A percentile compares a stretch with the other conserved stretches of the same genome.
Evolutionary conservation across 2,113 vertebrate species (phyloP).

Genomic region (Phaethon lepturus): DNA sequence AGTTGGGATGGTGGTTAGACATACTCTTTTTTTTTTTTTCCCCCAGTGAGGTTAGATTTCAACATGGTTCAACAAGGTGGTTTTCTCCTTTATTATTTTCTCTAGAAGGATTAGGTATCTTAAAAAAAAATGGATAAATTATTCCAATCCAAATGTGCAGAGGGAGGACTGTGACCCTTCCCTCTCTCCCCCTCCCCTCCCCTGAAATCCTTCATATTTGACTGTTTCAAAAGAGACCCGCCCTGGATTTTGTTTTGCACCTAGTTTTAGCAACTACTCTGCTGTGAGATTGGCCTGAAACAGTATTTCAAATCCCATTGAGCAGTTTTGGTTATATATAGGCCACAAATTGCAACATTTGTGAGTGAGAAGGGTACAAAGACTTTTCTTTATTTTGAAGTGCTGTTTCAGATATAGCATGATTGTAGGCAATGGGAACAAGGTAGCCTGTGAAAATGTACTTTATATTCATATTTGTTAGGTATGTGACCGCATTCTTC

Average conservation of each 20-base stretch:
- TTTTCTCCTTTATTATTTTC: not conserved
- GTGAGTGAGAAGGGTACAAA: not conserved
- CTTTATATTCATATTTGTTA: not conserved
- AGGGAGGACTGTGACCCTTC: not conserved
- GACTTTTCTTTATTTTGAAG: not conserved
- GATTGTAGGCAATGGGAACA: not conserved
- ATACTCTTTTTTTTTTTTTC: not conserved
- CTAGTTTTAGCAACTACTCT: not conserved
- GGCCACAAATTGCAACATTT: not conserved
- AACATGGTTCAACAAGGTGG: fast-evolving
- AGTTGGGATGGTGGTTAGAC: not conserved
- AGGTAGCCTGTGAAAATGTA: not conserved
- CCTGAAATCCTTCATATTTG: not conserved
- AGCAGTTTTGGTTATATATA: not conserved
- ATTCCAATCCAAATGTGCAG: not conserved
- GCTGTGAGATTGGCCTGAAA: not conserved
- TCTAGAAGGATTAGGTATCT: not conserved
- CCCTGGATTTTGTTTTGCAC: not conserved
- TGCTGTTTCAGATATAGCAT: not conserved
- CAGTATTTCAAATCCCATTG: not conserved
- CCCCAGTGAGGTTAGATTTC: not conserved
- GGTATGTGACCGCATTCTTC: not conserved
- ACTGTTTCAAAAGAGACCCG: not conserved
- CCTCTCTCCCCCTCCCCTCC: not conserved
- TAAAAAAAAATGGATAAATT: not conserved